Conservation (phyloP, 2,888 invertebrate species). For the Drosophila macrothrix region DNA sequence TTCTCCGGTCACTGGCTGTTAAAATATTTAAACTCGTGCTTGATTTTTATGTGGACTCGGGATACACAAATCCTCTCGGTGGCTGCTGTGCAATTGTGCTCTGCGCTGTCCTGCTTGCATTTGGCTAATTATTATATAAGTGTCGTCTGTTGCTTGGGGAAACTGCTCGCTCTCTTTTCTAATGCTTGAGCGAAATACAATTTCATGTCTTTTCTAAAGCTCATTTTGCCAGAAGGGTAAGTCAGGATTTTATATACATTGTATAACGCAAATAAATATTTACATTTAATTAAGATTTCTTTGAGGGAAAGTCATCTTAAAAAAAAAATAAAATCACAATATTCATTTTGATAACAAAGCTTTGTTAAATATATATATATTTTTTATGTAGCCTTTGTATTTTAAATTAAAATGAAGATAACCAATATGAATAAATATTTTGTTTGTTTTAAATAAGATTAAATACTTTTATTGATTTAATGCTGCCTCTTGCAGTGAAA, state of each 20-base stretch:
- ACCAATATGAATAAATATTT: not conserved
- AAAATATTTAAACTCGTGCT: slow-evolving; percentile 67
- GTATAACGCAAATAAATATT: slow-evolving; percentile 1
- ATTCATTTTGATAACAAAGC: not conserved
- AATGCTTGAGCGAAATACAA: slow-evolving; percentile 8
- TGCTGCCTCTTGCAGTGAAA: not conserved
- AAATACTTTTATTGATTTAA: too few species aligned
- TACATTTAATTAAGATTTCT: slow-evolving; percentile 10
- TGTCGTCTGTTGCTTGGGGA: slow-evolving; percentile 29
- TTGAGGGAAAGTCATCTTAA: too few species aligned
- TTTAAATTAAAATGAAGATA: not conserved
- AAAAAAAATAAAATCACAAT: not conserved
- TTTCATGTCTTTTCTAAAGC: slow-evolving; percentile 19
- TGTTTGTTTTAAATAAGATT: not conserved
- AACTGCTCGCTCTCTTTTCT: not conserved
- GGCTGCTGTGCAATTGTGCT: not conserved
- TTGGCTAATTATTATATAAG: slow-evolving; percentile 72
- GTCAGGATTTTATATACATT: not conserved
- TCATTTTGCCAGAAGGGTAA: slow-evolving; percentile 16
- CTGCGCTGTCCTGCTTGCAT: slow-evolving; percentile 32
- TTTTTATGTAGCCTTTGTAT: too few species aligned
- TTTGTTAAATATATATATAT: not conserved
- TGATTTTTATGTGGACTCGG: slow-evolving; percentile 53
- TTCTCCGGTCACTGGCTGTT: slow-evolving; percentile 40
- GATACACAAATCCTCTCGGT: slow-evolving; percentile 3